Conservation (phyloP, 2,797 vertebrate genomes). For the Oreortyx pictus region DNA sequence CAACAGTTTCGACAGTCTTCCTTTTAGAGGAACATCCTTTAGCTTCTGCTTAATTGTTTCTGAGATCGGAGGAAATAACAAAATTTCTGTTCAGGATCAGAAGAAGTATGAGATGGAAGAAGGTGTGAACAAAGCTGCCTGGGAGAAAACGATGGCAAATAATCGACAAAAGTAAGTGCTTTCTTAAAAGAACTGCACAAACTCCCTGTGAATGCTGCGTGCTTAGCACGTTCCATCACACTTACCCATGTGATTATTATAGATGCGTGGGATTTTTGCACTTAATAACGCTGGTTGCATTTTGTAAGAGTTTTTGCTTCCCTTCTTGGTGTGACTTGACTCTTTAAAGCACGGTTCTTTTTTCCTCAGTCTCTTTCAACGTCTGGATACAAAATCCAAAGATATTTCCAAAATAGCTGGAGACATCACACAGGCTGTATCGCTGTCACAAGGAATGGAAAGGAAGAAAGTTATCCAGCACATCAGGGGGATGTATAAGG, state of each 20-base stretch:
- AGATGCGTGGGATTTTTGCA: not conserved
- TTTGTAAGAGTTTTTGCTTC: not conserved
- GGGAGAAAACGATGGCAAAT: constrained; percentile 93
- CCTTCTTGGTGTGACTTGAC: not conserved
- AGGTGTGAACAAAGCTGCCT: constrained; percentile 87
- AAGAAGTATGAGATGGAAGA: constrained; percentile 92
- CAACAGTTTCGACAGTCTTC: not conserved
- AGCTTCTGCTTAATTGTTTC: not conserved
- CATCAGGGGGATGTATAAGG: constrained; percentile 95
- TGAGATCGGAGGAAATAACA: not conserved
- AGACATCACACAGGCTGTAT: constrained; percentile 97
- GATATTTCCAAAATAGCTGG: constrained; percentile 98
- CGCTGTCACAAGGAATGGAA: constrained; percentile 95
- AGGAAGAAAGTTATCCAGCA: constrained; percentile 98
- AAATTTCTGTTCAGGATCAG: constrained; percentile 86
- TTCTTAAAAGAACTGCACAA: not conserved
- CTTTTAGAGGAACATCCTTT: not conserved
- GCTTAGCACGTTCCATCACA: not conserved
- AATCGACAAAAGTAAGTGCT: constrained; percentile 88
- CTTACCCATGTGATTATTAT: not conserved
- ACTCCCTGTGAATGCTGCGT: not conserved
- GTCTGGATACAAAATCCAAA: constrained; percentile 93
- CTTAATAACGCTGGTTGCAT: not conserved
- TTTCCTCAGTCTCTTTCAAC: constrained; percentile 90
- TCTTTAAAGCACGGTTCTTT: not conserved